Evolutionary conservation across 2,797 vertebrate species (phyloP).

Genomic region (Heliangelus exortis): DNA sequence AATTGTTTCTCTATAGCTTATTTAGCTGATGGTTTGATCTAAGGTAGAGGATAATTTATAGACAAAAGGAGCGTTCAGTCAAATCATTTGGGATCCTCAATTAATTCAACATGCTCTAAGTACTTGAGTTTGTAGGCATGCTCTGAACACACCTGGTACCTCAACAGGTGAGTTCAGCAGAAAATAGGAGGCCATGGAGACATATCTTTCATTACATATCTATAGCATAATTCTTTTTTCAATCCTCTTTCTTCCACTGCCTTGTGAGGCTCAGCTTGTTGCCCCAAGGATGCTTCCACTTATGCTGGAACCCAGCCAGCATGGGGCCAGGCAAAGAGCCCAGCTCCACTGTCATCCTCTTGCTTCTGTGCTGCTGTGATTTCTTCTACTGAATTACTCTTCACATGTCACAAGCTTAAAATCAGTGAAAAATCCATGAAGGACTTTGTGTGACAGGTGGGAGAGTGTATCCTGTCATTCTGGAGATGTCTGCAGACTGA

Average conservation of each 20-base stretch:
- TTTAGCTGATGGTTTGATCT: neutral
- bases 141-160: neutral
- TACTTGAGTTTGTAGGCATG: neutral
- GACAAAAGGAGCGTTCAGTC: neutral
- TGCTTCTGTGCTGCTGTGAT: neutral
- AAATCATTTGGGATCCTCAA: neutral
- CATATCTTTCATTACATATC: neutral
- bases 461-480: conserved; percentile 68
- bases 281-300: neutral
- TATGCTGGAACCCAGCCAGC: neutral
- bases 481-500: conserved; percentile 75
- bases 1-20: neutral
- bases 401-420: neutral
- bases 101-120: neutral
- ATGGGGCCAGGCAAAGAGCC: neutral
- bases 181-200: neutral
- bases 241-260: neutral
- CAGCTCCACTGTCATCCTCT: neutral
- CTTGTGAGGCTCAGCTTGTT: neutral
- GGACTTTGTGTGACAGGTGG: conserved; percentile 57
- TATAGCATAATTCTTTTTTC: neutral
- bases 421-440: neutral
- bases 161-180: neutral
- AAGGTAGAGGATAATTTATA: neutral
- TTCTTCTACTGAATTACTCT: neutral